Evolutionary conservation across 2,113 vertebrate genomes (phyloP).

Genomic region (Cinclus cinclus): DNA sequence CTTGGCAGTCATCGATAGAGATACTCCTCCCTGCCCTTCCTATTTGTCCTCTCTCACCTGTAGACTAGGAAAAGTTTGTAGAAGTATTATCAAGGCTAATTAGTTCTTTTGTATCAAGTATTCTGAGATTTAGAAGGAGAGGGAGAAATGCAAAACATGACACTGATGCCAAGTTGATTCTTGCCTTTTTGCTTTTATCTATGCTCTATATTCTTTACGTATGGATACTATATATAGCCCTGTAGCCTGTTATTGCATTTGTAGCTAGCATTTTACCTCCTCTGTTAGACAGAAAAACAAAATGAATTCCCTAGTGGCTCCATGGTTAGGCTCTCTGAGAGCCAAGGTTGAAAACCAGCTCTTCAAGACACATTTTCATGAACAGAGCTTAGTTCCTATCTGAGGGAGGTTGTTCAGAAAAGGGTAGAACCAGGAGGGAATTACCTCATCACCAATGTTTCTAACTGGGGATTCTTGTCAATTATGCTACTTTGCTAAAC

Average conservation of each 20-base stretch:
- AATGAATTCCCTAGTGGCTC: neutral
- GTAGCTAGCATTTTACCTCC: neutral
- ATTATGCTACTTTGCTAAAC: neutral
- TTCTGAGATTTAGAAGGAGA: neutral
- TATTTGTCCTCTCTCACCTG: neutral
- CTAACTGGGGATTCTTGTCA: neutral
- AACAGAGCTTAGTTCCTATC: neutral
- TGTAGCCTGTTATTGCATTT: neutral
- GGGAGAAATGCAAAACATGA: neutral
- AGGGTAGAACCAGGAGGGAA: neutral
- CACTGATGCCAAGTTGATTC: neutral
- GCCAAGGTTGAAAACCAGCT: neutral
- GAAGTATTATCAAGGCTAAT: neutral
- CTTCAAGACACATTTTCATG: neutral
- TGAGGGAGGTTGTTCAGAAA: fast-evolving
- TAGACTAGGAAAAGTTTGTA: neutral
- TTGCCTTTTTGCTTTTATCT: neutral
- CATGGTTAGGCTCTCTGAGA: neutral
- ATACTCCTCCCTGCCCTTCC: neutral
- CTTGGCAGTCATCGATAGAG: neutral
- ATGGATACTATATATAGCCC: neutral
- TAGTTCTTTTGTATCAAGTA: neutral
- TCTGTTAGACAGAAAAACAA: neutral
- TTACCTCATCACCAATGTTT: neutral
- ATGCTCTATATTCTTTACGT: neutral